These are phyloP conservation scores for Synodontis membranacea DNA, from an alignment of 2,113 vertebrate species.

Conservation along the genomic window DNA sequence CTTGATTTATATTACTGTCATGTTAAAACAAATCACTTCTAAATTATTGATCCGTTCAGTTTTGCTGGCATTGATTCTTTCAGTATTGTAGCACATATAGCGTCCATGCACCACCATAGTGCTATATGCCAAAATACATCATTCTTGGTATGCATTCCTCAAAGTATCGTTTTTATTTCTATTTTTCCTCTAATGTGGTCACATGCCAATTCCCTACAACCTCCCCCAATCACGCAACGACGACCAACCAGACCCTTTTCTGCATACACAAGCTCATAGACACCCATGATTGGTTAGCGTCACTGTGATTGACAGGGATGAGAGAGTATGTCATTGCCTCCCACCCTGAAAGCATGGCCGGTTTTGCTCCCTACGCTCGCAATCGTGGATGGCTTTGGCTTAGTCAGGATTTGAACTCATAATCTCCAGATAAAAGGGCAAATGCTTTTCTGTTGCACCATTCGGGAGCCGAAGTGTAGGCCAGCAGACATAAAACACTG, in stretches of 20 bases:
- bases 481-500: background rate
- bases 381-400: background rate
- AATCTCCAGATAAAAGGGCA: background rate
- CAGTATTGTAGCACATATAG: background rate
- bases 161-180: background rate
- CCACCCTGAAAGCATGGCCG: background rate
- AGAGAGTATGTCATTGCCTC: background rate
- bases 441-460: background rate
- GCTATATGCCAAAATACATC: background rate
- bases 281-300: background rate
- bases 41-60: slow-evolving; percentile 42
- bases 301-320: background rate
- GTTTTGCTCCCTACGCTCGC: background rate
- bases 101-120: background rate
- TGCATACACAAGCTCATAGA: background rate
- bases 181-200: background rate
- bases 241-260: background rate
- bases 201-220: background rate
- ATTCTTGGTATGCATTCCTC: background rate
- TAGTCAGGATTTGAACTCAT: background rate
- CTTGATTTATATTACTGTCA: background rate
- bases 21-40: slow-evolving; percentile 42
- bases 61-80: background rate
- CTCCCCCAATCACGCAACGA: background rate
- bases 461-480: background rate